Evolutionary conservation across 2,888 invertebrate species (phyloP).

Genomic region (Mythimna pallens): DNA sequence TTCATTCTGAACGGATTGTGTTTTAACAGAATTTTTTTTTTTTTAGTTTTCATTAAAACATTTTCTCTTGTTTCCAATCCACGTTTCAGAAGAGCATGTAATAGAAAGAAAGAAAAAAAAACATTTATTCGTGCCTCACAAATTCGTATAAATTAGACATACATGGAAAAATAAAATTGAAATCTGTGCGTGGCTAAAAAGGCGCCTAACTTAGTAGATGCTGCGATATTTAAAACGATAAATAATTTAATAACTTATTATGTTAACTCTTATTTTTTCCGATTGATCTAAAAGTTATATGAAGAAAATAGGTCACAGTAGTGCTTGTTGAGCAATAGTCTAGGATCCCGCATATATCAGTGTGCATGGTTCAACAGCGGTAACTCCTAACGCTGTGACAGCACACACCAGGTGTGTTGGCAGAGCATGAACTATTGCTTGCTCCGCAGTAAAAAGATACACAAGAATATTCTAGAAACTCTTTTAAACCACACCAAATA

Average conservation of each 20-base stretch:
- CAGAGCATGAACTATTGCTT: constrained; percentile 55
- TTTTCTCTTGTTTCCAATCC: constrained; percentile 51
- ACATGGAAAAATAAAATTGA: too few species aligned
- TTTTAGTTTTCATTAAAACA: constrained; percentile 20
- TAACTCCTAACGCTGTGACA: constrained; percentile 57
- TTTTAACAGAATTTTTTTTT: constrained; percentile 18
- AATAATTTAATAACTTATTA: too few species aligned
- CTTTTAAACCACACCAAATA: constrained; percentile 17
- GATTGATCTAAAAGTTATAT: constrained; percentile 30
- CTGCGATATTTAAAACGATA: too few species aligned
- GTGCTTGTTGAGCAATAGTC: constrained; percentile 51
- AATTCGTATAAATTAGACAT: too few species aligned
- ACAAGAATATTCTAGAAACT: constrained; percentile 21
- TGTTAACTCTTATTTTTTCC: constrained; percentile 44
- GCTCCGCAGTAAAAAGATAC: constrained; percentile 36
- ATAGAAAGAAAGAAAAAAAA: too few species aligned
- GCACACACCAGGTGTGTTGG: constrained; percentile 55
- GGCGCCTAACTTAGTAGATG: too few species aligned
- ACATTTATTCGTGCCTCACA: too few species aligned
- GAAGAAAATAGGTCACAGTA: constrained; percentile 47
- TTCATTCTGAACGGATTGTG: constrained; percentile 11
- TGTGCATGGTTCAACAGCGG: constrained; percentile 49
- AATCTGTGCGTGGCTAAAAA: too few species aligned
- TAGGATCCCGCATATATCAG: constrained; percentile 52
- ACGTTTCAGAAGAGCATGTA: constrained; percentile 32